Percentiles rank a stretch among this genome's conserved stretches.
Conservation (phyloP, 2,797 vertebrate species). For the Vireo griseus region DNA sequence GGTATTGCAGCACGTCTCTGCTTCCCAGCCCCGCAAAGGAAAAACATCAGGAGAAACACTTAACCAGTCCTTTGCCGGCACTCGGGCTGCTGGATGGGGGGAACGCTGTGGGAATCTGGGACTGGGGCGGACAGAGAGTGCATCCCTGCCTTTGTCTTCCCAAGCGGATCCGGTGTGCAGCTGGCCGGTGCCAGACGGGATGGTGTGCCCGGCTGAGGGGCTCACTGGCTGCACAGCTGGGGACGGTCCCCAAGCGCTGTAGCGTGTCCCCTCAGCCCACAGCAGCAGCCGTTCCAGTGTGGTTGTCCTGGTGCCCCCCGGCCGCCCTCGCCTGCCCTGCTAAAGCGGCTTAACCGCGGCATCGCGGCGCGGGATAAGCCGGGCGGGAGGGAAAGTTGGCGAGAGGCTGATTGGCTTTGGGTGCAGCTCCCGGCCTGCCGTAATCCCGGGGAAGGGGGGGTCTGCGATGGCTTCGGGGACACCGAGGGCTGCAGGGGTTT, state of each 20-base stretch:
- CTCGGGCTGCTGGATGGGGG: not conserved
- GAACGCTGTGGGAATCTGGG: accelerated
- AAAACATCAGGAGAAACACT: slow-evolving; percentile 46
- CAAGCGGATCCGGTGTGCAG: accelerated
- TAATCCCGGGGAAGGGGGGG: not conserved
- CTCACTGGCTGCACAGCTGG: accelerated
- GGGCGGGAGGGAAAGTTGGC: slow-evolving; percentile 57
- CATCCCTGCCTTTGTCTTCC: not conserved
- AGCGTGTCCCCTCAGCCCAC: not conserved
- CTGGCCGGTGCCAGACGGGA: accelerated
- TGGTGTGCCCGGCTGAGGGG: accelerated
- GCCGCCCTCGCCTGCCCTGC: not conserved
- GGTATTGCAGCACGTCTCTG: slow-evolving; percentile 55
- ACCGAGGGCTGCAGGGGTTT: not conserved
- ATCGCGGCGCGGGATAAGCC: slow-evolving; percentile 32
- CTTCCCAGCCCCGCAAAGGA: slow-evolving; percentile 29
- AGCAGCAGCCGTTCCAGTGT: not conserved
- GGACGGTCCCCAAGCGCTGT: not conserved
- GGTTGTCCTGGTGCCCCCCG: not conserved
- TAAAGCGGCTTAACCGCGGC: slow-evolving; percentile 45
- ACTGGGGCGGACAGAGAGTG: accelerated
- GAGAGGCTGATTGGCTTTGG: slow-evolving; percentile 33
- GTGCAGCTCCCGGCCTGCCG: not conserved
- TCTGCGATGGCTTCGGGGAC: accelerated
- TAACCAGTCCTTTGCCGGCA: slow-evolving; percentile 16